Percentiles rank a stretch among this genome's conserved stretches.
Evolutionary conservation across 2,113 vertebrate species (phyloP).

Genomic region (Gila orcuttii): DNA sequence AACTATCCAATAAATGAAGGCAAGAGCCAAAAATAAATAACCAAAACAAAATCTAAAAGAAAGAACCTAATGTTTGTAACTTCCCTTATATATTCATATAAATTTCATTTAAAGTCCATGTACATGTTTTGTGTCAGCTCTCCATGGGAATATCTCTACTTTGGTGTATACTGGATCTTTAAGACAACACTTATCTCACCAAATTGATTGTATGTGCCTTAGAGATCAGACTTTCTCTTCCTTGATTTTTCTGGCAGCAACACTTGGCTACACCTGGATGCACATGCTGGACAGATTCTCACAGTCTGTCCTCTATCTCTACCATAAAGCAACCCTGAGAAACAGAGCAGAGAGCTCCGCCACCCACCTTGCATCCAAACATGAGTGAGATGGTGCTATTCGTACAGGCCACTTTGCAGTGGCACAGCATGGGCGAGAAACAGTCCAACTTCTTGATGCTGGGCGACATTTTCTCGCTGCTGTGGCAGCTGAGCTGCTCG

Average conservation of each 20-base stretch:
- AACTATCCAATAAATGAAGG: background rate
- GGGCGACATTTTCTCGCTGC: conserved; percentile 81
- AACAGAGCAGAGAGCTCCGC: conserved; percentile 51
- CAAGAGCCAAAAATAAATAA: background rate
- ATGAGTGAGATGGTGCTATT: conserved; percentile 88
- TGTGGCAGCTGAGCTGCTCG: conserved; percentile 74
- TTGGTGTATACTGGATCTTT: background rate
- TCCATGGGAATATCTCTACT: background rate
- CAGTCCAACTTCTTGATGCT: conserved; percentile 85
- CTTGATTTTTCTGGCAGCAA: conserved; percentile 8
- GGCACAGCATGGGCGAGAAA: conserved; percentile 85
- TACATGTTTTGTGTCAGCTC: background rate
- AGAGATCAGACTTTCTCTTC: background rate
- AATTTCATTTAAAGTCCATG: background rate
- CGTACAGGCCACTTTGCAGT: conserved; percentile 89
- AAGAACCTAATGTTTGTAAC: background rate
- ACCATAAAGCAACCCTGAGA: conserved; percentile 28
- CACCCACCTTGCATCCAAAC: conserved; percentile 91
- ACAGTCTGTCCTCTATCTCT: conserved; percentile 34
- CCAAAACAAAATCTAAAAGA: background rate
- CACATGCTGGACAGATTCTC: conserved; percentile 42
- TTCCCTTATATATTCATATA: background rate
- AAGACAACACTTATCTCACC: conserved; percentile 23
- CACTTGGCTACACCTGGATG: conserved; percentile 8
- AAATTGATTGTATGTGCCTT: conserved; percentile 12